Conservation (phyloP, 2,888 invertebrate species). For the Orthosia incerta region DNA sequence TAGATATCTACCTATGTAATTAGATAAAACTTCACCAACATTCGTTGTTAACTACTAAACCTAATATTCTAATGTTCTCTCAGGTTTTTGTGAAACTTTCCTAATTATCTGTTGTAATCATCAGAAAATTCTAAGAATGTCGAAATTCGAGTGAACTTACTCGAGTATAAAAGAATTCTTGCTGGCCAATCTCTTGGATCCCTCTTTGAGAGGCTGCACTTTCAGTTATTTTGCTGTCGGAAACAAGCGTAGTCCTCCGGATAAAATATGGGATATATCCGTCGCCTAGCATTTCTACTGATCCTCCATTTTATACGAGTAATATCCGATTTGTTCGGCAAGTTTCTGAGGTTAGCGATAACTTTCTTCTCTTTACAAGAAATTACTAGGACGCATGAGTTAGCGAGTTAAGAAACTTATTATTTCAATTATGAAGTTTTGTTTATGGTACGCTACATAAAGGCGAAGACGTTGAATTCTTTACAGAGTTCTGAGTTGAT, state of each 20-base stretch:
- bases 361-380: conserved; percentile 18
- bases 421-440: conserved; percentile 30
- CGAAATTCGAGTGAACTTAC: background rate
- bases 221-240: background rate
- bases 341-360: conserved; percentile 18
- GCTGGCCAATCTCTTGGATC: conserved; percentile 1
- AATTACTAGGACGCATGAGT: conserved; percentile 31
- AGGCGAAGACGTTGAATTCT: background rate
- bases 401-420: conserved; percentile 27
- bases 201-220: conserved; percentile 7
- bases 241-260: conserved; percentile 4
- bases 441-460: conserved; percentile 4
- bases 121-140: background rate
- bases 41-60: background rate
- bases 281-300: background rate
- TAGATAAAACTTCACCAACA: background rate
- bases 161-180: conserved; percentile 14
- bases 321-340: conserved; percentile 26
- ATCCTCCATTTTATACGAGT: conserved; percentile 3
- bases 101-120: background rate
- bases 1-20: background rate
- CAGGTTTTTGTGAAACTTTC: conserved; percentile 6
- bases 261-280: conserved; percentile 5
- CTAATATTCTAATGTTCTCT: background rate
- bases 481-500: background rate